Percentiles rank a stretch among this genome's conserved stretches.
Conservation (phyloP, 1,140 invertebrate genomes). For the Brachionus rubens region DNA sequence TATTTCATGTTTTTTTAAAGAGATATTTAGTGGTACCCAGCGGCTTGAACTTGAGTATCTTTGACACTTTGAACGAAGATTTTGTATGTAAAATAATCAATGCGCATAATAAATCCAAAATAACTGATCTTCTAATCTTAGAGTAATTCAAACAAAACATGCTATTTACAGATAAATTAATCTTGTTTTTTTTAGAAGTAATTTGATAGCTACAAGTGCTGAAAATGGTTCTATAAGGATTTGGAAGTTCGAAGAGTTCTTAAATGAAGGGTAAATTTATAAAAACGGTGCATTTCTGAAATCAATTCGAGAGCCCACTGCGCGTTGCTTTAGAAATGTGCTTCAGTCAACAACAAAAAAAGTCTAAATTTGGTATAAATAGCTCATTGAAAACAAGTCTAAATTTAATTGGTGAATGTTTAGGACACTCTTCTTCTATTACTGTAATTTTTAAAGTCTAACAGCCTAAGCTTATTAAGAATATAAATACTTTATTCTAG, state of each 20-base stretch:
- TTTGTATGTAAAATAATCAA: constrained; percentile 7
- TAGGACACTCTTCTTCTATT: background rate
- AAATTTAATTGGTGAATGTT: background rate
- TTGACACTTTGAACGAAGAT: background rate
- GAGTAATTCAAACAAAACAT: no score
- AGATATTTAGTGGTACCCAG: constrained; percentile 4
- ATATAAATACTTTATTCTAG: background rate
- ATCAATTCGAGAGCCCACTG: no score
- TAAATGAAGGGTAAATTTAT: background rate
- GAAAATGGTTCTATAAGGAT: constrained; percentile 30
- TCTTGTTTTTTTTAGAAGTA: background rate
- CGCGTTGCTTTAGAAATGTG: no score
- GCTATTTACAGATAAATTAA: no score
- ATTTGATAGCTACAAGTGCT: background rate
- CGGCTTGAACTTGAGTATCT: constrained; percentile 3
- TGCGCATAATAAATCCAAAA: background rate
- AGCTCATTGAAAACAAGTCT: background rate
- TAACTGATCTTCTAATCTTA: background rate
- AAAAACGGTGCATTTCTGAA: no score
- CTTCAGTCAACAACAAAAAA: no score
- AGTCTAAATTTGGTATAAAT: background rate
- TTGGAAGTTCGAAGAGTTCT: constrained; percentile 7
- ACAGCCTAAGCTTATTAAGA: no score
- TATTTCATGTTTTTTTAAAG: background rate
- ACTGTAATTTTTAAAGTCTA: background rate